Conservation (phyloP, 2,888 invertebrate genomes). For the Tineola bisselliella region DNA sequence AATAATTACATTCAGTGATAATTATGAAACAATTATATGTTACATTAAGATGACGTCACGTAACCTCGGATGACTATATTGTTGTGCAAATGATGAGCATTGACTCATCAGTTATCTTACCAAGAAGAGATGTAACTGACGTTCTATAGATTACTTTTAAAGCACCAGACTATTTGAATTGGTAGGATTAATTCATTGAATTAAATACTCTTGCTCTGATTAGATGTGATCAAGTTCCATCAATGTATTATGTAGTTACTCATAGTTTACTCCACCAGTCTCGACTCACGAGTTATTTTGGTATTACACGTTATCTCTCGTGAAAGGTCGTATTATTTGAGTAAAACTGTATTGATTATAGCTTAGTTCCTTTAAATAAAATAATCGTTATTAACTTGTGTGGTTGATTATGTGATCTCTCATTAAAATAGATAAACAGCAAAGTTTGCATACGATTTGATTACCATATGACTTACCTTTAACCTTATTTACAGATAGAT, state of each 20-base stretch:
- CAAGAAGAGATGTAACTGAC: not conserved
- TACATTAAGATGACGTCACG: not conserved
- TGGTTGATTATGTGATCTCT: no score
- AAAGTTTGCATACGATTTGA: no score
- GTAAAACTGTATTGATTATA: not conserved
- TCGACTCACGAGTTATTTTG: not conserved
- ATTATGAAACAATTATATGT: not conserved
- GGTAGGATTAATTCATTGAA: not conserved
- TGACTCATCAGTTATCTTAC: not conserved
- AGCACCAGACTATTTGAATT: not conserved
- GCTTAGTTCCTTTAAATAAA: no score
- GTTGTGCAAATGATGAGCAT: no score
- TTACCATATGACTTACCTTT: no score
- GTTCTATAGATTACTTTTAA: not conserved
- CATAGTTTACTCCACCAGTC: not conserved
- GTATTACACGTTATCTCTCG: not conserved
- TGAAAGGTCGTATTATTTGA: not conserved
- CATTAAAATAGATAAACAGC: no score
- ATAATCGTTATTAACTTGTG: no score
- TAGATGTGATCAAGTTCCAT: not conserved
- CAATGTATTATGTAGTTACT: not conserved
- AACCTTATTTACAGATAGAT: no score
- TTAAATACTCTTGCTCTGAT: not conserved
- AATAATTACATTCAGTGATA: not conserved
- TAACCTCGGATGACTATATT: not conserved